Base-by-base conservation (phyloP, 2,888 invertebrate genomes). In the Eudasyphora cyanicolor region DNA sequence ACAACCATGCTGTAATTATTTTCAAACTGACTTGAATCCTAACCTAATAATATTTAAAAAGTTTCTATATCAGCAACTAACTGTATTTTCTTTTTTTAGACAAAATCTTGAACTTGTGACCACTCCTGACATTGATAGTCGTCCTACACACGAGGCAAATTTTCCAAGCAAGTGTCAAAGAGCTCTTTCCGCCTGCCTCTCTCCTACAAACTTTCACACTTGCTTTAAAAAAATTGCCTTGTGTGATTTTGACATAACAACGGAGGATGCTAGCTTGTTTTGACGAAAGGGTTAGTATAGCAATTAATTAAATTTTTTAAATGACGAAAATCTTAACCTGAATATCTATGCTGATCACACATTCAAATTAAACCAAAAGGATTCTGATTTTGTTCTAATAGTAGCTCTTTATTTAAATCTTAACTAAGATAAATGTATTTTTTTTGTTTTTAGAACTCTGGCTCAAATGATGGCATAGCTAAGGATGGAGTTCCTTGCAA, bases 321-420 rank as follows among this genome's bases (percentile, higher is more conserved):
- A 76, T 74, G 85, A 86, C 84, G 85, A 82, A 14, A 83, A 70
- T 0, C 60, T 79, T 79, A 78, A 71, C 73, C 84, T 84, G 81
- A 84, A 82, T 67, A 82, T 78, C 71, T 64, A 54, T 86, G 85
- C 67, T 82, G 85, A 86, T 82, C 57, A 74, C 76, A 57, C 38
- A 76, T 70, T 75, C 38, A 78, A 79, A 75, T 77, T 82, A 82
- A 85, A 85, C 85, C 85, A 85, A 85, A 85, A 85, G 82, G 85
- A 83, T 85, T 70, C 82, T 85, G 85, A 85, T 74, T 29, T 32
- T 21, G 51, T 19, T 71, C 3, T 35, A 38, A 1, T 38, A 14
- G 2, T 45, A 35, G n/a, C 7, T 49, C 2, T 64, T 17, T 7
- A 19, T 35, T 49, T 14, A 0, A 49, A 32, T 24, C 24, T 4